A percentile compares a stretch with the other conserved stretches of the same genome.
Conservation (phyloP, 2,888 invertebrate species). For the Zygogramma bicolorata region DNA sequence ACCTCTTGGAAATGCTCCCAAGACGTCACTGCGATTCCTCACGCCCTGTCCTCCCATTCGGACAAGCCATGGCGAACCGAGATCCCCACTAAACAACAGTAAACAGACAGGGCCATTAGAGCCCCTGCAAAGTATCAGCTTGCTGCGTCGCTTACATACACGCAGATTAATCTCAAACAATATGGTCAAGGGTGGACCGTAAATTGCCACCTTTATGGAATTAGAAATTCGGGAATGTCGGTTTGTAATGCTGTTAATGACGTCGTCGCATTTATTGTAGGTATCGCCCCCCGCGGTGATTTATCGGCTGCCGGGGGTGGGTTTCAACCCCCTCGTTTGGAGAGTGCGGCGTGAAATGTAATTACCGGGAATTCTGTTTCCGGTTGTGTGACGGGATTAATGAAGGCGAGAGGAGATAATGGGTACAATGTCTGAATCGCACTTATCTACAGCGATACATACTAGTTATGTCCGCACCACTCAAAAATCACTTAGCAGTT, state of each 20-base stretch:
- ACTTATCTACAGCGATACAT: neutral
- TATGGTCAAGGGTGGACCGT: conserved; percentile 52
- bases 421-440: neutral
- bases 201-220: conserved; percentile 56
- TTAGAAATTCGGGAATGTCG: conserved; percentile 49
- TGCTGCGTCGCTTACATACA: conserved; percentile 43
- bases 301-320: conserved; percentile 36
- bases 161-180: conserved; percentile 53
- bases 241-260: conserved; percentile 51
- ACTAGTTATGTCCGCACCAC: no score
- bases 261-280: conserved; percentile 31
- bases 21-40: neutral
- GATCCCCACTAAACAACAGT: conserved; percentile 10
- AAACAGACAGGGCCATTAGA: conserved; percentile 42
- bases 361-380: conserved; percentile 27
- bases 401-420: neutral
- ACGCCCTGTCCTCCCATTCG: neutral
- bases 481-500: no score
- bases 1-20: no score
- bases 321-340: conserved; percentile 21
- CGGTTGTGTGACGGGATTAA: neutral
- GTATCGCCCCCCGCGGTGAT: conserved; percentile 34
- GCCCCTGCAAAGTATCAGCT: conserved; percentile 41
- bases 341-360: conserved; percentile 28
- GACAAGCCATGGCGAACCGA: neutral